Percentiles rank a stretch among this genome's conserved stretches.
phyloP scores from a whole-genome alignment of 1,140 invertebrate genomes.

The Octopus bimaculoides region DNA sequence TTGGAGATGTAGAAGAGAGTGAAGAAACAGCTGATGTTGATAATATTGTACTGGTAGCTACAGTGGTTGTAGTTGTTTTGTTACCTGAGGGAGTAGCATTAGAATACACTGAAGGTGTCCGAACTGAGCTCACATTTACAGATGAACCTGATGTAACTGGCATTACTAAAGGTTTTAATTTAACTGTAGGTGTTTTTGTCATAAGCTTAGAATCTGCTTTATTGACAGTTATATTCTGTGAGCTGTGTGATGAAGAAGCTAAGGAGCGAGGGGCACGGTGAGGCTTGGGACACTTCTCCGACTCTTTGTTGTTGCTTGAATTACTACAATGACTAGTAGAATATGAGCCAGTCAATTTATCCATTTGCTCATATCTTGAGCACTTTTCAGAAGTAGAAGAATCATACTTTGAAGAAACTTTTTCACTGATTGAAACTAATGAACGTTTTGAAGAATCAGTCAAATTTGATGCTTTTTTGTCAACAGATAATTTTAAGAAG shows the following conservation, averaged over 20 bases:
- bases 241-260: constrained; percentile 22
- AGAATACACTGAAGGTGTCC: constrained; percentile 15
- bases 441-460: constrained; percentile 14
- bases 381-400: constrained; percentile 14
- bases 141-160: constrained; percentile 35
- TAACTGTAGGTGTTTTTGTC: constrained; percentile 52
- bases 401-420: constrained; percentile 20
- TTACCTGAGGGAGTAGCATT: constrained; percentile 13
- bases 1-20: not conserved
- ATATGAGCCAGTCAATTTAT: constrained; percentile 21
- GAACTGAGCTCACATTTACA: constrained; percentile 28
- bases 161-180: constrained; percentile 51
- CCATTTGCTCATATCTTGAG: constrained; percentile 16
- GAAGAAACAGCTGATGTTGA: not conserved
- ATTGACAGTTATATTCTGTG: constrained; percentile 29
- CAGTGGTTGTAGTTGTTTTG: constrained; percentile 3
- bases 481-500: constrained; percentile 23
- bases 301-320: constrained; percentile 26
- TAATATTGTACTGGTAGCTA: constrained; percentile 2
- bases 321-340: constrained; percentile 18
- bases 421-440: constrained; percentile 6
- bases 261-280: constrained; percentile 17
- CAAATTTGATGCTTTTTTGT: constrained; percentile 16
- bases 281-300: constrained; percentile 31
- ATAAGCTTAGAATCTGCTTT: constrained; percentile 50